phyloP scores from a whole-genome alignment of 2,113 vertebrate genomes.

The Irena cyanogastra region DNA sequence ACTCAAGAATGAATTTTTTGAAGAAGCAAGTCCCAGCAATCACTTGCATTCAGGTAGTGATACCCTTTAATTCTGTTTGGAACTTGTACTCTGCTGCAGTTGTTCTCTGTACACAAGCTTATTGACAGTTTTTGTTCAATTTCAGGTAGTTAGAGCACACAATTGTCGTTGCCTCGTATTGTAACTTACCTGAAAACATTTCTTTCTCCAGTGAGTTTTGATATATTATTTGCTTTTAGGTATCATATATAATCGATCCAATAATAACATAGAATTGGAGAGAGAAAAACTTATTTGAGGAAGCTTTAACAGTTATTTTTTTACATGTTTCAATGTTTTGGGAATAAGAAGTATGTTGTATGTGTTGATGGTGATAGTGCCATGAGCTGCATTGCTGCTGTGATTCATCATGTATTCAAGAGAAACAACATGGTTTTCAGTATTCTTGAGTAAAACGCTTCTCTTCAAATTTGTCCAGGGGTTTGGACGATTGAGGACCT shows the following conservation, averaged over 20 bases:
- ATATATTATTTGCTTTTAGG: not conserved
- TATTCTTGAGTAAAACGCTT: not conserved
- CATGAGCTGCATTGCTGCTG: not conserved
- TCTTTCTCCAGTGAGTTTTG: not conserved
- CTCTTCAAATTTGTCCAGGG: not conserved
- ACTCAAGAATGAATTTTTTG: conserved; percentile 83
- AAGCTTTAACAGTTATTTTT: not conserved
- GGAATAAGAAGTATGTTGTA: not conserved
- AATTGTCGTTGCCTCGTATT: not conserved
- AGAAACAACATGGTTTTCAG: not conserved
- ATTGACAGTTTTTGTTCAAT: not conserved
- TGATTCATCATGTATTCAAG: not conserved
- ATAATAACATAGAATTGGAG: not conserved
- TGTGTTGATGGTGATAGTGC: not conserved
- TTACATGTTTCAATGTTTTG: not conserved
- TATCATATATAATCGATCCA: not conserved
- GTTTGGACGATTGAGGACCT: not conserved
- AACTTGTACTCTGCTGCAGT: not conserved
- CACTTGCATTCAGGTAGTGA: conserved; percentile 87
- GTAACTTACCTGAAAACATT: not conserved
- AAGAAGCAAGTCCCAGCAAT: conserved; percentile 88
- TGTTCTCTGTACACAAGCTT: not conserved
- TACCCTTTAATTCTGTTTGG: not conserved
- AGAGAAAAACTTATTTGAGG: not conserved
- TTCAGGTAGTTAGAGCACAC: not conserved